Percentiles rank a stretch among this genome's conserved stretches.
These are phyloP conservation scores for Pteropus rufus DNA, from an alignment of 2,797 vertebrate species.

Conservation along the genomic window DNA sequence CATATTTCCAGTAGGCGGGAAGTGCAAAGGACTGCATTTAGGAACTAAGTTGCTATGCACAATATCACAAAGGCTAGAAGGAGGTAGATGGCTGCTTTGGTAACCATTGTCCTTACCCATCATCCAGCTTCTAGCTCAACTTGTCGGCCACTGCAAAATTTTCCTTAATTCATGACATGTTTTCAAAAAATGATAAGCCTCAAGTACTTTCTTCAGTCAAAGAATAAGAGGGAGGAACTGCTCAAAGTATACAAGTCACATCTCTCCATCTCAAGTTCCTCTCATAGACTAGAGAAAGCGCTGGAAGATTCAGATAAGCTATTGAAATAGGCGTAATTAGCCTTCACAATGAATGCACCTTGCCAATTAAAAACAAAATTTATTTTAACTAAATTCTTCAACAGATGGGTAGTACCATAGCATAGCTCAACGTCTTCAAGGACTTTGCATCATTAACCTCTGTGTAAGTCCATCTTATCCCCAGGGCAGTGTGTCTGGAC, in stretches of 20 bases:
- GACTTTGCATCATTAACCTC: neutral
- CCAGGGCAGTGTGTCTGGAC: neutral
- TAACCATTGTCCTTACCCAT: neutral
- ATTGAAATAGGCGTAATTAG: no score
- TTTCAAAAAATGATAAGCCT: neutral
- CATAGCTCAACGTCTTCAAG: accelerated
- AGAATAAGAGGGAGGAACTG: neutral
- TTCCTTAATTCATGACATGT: neutral
- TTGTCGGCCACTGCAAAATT: neutral
- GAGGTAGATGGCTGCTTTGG: accelerated
- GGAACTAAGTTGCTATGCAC: neutral
- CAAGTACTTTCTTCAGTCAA: neutral
- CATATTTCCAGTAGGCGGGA: neutral
- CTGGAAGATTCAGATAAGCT: neutral
- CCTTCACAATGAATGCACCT: neutral
- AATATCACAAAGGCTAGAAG: neutral
- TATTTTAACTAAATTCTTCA: neutral
- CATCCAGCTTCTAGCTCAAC: neutral
- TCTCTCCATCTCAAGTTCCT: neutral
- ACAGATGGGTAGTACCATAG: accelerated
- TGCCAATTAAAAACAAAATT: neutral
- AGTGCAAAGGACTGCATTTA: neutral
- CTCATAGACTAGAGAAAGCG: neutral
- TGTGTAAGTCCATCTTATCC: neutral
- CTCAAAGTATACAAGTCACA: neutral